These are phyloP conservation scores for Berghia stephanieae DNA, from an alignment of 1,140 invertebrate genomes.

Conservation along the genomic window DNA sequence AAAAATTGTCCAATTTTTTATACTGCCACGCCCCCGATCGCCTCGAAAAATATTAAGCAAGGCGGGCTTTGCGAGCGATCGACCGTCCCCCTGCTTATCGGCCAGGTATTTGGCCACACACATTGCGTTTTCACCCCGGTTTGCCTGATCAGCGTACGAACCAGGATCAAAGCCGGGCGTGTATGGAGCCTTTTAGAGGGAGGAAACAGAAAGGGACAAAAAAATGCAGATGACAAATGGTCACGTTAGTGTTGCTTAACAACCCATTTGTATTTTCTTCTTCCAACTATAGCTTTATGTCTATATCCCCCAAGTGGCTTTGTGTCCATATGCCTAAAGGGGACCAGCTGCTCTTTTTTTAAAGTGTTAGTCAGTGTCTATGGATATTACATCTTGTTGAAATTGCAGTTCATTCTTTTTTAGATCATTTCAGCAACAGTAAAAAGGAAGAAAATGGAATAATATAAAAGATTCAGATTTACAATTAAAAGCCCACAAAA, in stretches of 20 bases:
- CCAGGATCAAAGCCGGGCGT: too few species aligned
- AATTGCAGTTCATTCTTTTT: neutral
- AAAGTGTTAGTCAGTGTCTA: neutral
- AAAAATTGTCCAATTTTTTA: too few species aligned
- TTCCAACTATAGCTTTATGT: neutral
- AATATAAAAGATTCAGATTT: too few species aligned
- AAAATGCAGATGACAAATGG: constrained; percentile 38
- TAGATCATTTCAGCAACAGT: neutral
- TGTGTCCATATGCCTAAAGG: neutral
- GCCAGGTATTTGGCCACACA: too few species aligned
- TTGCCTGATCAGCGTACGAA: too few species aligned
- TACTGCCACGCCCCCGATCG: too few species aligned
- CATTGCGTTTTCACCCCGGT: too few species aligned
- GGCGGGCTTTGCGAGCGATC: too few species aligned
- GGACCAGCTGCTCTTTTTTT: neutral
- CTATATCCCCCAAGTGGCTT: neutral
- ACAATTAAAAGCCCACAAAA: too few species aligned
- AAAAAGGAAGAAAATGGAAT: neutral
- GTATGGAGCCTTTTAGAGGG: too few species aligned
- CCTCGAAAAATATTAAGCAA: too few species aligned
- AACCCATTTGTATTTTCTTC: constrained; percentile 1
- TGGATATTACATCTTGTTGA: neutral
- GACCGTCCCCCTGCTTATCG: too few species aligned
- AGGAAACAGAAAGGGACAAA: constrained; percentile 35
- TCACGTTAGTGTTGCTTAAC: constrained; percentile 1